Percentiles rank a stretch among this genome's conserved stretches.
Conservation (phyloP, 1,140 invertebrate genomes). For the Trinorchestia longiramus region DNA sequence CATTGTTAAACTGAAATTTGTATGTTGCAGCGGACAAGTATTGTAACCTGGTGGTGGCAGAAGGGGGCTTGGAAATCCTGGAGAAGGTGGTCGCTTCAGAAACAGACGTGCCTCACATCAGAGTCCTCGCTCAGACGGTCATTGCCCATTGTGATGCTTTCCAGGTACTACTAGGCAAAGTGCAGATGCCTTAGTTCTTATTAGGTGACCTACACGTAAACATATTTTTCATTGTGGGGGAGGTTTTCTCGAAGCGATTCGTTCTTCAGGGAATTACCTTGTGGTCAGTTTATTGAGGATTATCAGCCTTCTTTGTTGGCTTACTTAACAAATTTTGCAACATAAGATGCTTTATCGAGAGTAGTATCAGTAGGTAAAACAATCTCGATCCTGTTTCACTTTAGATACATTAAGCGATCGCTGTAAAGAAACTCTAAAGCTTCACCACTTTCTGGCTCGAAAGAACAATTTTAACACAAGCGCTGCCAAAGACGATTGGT, state of each 20-base stretch:
- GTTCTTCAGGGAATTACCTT: neutral
- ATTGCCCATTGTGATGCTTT: conserved; percentile 61
- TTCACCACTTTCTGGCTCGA: neutral
- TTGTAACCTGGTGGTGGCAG: conserved; percentile 85
- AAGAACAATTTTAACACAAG: neutral
- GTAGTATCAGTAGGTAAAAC: neutral
- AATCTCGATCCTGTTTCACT: neutral
- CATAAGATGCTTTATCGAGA: neutral
- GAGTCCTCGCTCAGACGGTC: conserved; percentile 58
- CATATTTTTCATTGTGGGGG: neutral
- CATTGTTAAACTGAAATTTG: neutral
- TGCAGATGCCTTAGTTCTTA: neutral
- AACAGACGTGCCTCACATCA: conserved; percentile 58
- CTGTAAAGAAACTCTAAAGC: neutral
- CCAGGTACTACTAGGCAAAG: conserved; percentile 58
- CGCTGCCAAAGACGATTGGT: no score
- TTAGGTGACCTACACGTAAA: neutral
- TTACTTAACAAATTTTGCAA: neutral
- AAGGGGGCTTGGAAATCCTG: conserved; percentile 85
- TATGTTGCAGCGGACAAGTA: conserved; percentile 84
- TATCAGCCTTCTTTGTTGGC: neutral
- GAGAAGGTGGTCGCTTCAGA: conserved; percentile 75
- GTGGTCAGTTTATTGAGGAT: neutral
- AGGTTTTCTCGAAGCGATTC: neutral
- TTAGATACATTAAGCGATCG: neutral